phyloP scores from a whole-genome alignment of 2,113 vertebrate species.

The Ornithorhynchus anatinus region DNA sequence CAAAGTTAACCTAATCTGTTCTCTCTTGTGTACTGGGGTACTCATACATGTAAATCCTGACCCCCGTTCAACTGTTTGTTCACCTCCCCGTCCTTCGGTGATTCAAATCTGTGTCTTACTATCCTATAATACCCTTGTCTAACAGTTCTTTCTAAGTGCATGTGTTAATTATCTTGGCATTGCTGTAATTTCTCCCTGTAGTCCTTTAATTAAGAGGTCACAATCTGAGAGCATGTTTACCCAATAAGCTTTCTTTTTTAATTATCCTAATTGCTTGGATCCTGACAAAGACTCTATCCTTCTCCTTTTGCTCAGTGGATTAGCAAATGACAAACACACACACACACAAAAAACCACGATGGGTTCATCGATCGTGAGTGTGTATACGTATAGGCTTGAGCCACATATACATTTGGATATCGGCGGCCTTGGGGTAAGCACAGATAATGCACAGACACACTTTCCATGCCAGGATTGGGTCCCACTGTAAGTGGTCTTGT shows the following conservation, averaged over 20 bases:
- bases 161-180: conserved; percentile 90
- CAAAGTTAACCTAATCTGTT: background rate
- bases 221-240: conserved; percentile 93
- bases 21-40: background rate
- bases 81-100: conserved; percentile 65
- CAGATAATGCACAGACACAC: too few relatives aligned
- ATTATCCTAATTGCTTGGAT: conserved; percentile 93
- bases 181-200: conserved; percentile 90
- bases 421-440: accelerated
- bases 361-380: conserved; percentile 32
- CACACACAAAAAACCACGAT: background rate
- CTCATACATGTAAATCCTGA: conserved; percentile 8
- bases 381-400: accelerated
- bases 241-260: conserved; percentile 98
- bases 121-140: conserved; percentile 83
- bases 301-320: conserved; percentile 69
- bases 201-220: conserved; percentile 98
- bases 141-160: conserved; percentile 70
- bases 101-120: conserved; percentile 82
- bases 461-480: too few relatives aligned
- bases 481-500: too few relatives aligned
- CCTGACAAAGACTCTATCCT: conserved; percentile 79
- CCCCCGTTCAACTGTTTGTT: conserved; percentile 12
- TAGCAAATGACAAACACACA: conserved; percentile 67
- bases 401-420: too few relatives aligned